Conservation (phyloP, 2,797 vertebrate genomes). For the Sparidentex hasta region DNA sequence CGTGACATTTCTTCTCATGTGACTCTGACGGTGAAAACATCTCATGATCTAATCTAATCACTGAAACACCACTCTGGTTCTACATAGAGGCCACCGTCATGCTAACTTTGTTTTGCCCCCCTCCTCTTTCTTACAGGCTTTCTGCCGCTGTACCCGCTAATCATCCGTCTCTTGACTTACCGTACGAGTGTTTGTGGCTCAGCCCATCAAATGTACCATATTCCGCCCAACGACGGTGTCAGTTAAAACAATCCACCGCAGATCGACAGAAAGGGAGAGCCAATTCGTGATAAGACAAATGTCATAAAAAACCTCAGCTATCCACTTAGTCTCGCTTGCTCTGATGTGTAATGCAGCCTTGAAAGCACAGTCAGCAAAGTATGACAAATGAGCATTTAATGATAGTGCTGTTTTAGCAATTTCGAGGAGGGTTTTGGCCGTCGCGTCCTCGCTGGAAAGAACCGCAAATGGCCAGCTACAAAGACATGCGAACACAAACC, state of each 20-base stretch:
- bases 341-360: constrained; percentile 27
- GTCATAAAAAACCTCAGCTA: constrained; percentile 31
- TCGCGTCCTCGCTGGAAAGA: constrained; percentile 28
- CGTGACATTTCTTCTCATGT: constrained; percentile 48
- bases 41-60: constrained; percentile 56
- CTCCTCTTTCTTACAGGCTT: neutral
- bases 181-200: constrained; percentile 22
- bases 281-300: constrained; percentile 39
- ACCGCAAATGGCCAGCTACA: constrained; percentile 50
- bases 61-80: constrained; percentile 2
- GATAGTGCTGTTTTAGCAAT: constrained; percentile 56
- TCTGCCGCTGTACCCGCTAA: neutral
- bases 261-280: constrained; percentile 1
- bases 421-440: constrained; percentile 29
- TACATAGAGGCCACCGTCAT: constrained; percentile 13
- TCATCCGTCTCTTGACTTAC: neutral
- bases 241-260: neutral
- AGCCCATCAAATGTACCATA: neutral
- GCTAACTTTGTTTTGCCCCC: neutral
- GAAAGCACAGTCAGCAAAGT: constrained; percentile 53
- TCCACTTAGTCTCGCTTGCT: constrained; percentile 20
- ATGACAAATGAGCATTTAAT: constrained; percentile 72
- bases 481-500: constrained; percentile 43
- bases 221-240: neutral
- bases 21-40: constrained; percentile 43